Percentiles rank a stretch among this genome's conserved stretches.
Conservation (phyloP, 2,113 vertebrate species). For the Dermatemys mawii region DNA sequence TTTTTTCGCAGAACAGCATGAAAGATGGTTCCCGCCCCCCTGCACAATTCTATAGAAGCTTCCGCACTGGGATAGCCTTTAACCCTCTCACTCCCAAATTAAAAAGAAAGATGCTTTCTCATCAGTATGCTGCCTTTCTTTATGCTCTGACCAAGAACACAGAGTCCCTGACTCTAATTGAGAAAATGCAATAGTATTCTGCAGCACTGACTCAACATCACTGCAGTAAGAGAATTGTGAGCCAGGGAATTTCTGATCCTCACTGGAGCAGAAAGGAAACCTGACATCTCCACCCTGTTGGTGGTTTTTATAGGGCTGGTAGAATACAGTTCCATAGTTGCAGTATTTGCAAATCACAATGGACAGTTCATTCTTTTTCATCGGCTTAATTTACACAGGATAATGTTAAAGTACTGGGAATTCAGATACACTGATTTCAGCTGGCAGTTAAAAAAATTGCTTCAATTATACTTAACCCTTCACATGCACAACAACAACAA, state of each 20-base stretch:
- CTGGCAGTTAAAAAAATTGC: conserved; percentile 39
- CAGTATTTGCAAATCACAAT: conserved; percentile 36
- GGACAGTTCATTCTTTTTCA: background rate
- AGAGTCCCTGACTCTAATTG: background rate
- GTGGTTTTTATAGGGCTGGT: background rate
- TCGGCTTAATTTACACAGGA: background rate
- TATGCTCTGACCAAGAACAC: background rate
- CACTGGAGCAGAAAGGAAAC: background rate
- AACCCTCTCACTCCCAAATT: background rate
- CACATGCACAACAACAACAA: conserved; percentile 65
- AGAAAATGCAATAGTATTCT: background rate
- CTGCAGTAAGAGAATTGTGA: background rate
- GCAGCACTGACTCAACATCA: background rate
- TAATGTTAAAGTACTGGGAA: conserved; percentile 38
- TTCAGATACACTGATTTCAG: conserved; percentile 54
- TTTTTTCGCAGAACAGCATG: background rate
- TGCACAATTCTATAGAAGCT: background rate
- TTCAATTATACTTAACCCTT: conserved; percentile 56
- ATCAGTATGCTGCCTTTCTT: accelerated
- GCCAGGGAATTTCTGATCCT: background rate
- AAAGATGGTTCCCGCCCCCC: conserved; percentile 17
- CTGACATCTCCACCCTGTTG: background rate
- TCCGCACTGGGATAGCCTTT: conserved; percentile 1
- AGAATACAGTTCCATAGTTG: background rate
- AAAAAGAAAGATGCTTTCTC: background rate